A percentile compares a stretch with the other conserved stretches of the same genome.
Conservation (phyloP, 2,797 vertebrate genomes). For the Eulemur coronatus region DNA sequence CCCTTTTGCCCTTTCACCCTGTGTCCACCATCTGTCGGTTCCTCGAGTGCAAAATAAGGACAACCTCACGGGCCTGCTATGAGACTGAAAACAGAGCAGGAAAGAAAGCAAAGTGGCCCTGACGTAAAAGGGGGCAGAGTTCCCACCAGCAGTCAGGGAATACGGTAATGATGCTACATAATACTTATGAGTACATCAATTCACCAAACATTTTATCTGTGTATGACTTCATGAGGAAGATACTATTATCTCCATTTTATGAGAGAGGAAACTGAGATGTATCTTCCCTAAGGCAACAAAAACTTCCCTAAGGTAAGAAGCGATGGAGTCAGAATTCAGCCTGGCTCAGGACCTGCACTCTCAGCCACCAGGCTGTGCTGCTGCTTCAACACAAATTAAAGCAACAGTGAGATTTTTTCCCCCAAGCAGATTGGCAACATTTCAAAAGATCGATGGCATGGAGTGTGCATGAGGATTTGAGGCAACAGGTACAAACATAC, state of each 20-base stretch:
- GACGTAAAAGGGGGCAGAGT: neutral
- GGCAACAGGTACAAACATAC: neutral
- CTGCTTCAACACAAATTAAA: neutral
- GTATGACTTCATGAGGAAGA: neutral
- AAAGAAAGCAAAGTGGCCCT: neutral
- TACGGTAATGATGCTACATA: neutral
- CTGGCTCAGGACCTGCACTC: neutral
- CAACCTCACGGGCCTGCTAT: neutral
- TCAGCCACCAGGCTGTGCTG: neutral
- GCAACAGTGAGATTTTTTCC: neutral
- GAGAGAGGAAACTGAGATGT: neutral
- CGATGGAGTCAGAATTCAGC: neutral
- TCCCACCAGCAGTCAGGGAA: neutral
- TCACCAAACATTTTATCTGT: neutral
- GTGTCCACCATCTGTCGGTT: neutral
- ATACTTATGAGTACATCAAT: neutral
- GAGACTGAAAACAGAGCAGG: neutral
- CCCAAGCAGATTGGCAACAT: neutral
- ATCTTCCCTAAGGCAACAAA: neutral
- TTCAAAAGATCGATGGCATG: neutral
- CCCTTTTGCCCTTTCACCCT: neutral
- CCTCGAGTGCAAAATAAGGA: neutral
- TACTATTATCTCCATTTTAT: neutral
- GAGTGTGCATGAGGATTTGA: neutral
- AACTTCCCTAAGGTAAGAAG: neutral